Evolutionary conservation across 2,888 invertebrate genomes (phyloP).

Genomic region (Cryptus viduatorius): DNA sequence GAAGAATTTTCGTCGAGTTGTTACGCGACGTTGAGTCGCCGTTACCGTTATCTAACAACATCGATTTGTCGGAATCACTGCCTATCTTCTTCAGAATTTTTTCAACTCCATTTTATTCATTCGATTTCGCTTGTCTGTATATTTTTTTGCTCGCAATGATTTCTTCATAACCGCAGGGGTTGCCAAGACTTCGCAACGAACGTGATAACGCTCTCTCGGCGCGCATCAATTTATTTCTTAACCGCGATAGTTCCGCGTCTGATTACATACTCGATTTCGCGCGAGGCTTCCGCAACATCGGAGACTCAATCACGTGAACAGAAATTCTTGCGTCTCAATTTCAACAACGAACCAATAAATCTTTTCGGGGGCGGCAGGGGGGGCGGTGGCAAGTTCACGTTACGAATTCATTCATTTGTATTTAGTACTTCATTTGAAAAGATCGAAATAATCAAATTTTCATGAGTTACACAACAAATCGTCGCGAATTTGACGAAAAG

Average conservation of each 20-base stretch:
- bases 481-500: background rate
- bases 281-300: background rate
- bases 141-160: background rate
- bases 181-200: constrained; percentile 6
- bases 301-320: background rate
- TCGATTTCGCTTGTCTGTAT: background rate
- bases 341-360: too few species aligned
- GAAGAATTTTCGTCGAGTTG: too few species aligned
- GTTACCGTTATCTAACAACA: background rate
- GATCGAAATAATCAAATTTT: background rate
- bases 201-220: constrained; percentile 20
- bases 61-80: background rate
- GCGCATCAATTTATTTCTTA: constrained; percentile 6
- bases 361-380: too few species aligned
- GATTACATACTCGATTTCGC: background rate
- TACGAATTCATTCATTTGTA: too few species aligned
- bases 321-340: background rate
- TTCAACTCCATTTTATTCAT: background rate
- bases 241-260: constrained; percentile 18
- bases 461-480: constrained; percentile 29
- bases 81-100: background rate
- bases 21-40: constrained; percentile 11
- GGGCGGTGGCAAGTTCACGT: background rate
- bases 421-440: background rate
- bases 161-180: background rate